Evolutionary conservation across 2,113 vertebrate species (phyloP).

Genomic region (Elaphurus davidianus): DNA sequence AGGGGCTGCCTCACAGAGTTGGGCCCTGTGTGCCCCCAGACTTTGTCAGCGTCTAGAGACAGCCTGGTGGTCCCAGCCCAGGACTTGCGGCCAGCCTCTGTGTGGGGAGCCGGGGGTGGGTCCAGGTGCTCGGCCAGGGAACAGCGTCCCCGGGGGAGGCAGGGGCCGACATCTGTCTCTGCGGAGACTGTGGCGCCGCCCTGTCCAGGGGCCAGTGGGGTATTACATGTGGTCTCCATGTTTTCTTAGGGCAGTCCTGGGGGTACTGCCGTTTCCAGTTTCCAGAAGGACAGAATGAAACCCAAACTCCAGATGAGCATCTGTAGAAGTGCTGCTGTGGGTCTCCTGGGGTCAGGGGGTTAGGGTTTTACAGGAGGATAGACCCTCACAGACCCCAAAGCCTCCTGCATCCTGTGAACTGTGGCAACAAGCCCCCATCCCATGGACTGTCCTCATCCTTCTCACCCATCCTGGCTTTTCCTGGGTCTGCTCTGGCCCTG

Average conservation of each 20-base stretch:
- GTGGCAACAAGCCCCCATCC: neutral
- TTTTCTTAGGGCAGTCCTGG: neutral
- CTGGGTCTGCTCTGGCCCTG: neutral
- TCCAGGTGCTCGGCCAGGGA: neutral
- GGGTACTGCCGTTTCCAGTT: fast-evolving
- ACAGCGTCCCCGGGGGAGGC: neutral
- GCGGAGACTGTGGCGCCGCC: too few species aligned
- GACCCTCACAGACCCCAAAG: neutral
- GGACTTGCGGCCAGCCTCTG: neutral
- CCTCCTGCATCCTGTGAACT: neutral
- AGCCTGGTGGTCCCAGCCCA: neutral
- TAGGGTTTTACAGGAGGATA: neutral
- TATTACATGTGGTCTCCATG: fast-evolving
- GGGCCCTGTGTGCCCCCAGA: neutral
- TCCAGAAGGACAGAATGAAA: neutral
- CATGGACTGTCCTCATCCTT: neutral
- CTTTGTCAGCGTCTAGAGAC: neutral
- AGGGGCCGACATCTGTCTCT: neutral
- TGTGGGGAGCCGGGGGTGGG: neutral
- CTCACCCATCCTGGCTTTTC: neutral
- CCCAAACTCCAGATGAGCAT: neutral
- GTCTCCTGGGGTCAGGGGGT: neutral
- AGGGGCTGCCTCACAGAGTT: neutral
- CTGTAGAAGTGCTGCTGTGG: neutral
- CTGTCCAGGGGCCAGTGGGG: too few species aligned